Evolutionary conservation across 2,888 invertebrate genomes (phyloP).

Genomic region (Prosopocoilus inquinatus): DNA sequence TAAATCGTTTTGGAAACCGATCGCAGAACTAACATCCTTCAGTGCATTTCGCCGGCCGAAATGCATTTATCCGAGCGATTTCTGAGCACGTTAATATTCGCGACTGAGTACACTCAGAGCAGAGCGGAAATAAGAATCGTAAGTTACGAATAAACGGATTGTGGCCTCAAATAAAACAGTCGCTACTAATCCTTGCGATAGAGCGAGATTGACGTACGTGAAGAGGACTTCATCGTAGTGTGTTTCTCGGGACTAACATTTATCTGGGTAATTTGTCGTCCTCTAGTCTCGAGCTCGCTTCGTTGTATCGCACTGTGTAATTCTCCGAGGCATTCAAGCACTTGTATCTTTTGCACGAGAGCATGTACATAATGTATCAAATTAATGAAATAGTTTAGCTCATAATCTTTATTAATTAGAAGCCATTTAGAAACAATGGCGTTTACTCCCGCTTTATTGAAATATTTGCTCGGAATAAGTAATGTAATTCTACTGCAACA

Average conservation of each 20-base stretch:
- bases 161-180: neutral
- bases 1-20: neutral
- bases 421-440: too few species aligned
- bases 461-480: too few species aligned
- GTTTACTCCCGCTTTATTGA: too few species aligned
- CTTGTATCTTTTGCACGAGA: too few species aligned
- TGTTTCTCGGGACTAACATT: constrained; percentile 8
- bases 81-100: neutral
- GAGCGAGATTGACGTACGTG: neutral
- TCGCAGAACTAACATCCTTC: neutral
- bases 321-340: too few species aligned
- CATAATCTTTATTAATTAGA: too few species aligned
- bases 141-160: neutral
- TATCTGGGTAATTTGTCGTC: constrained; percentile 10
- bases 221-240: neutral
- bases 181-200: neutral
- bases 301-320: neutral
- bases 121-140: neutral
- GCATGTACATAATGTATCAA: too few species aligned
- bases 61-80: neutral
- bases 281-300: neutral
- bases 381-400: too few species aligned
- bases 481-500: too few species aligned
- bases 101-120: neutral
- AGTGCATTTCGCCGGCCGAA: neutral